A percentile compares a stretch with the other conserved stretches of the same genome.
Evolutionary conservation across 2,797 vertebrate genomes (phyloP).

Genomic region (Podargus strigoides): DNA sequence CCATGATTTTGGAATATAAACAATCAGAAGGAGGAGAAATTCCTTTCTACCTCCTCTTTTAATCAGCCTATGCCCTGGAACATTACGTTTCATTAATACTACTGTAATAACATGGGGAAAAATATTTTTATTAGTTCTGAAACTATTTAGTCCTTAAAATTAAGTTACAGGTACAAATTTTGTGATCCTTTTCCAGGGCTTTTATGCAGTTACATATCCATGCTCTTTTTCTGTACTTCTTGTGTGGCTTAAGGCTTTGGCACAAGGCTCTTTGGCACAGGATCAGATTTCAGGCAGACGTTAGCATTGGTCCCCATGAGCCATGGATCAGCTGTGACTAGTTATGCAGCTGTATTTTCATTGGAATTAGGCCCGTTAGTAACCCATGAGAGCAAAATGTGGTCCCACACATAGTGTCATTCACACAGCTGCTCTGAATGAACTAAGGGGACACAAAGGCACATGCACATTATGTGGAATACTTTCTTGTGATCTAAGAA

Average conservation of each 20-base stretch:
- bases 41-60: background rate
- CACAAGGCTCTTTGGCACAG: background rate
- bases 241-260: background rate
- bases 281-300: background rate
- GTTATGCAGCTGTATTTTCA: background rate
- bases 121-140: background rate
- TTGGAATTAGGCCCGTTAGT: background rate
- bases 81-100: background rate
- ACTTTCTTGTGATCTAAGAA: background rate
- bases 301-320: background rate
- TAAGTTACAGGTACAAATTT: background rate
- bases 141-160: background rate
- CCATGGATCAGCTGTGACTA: background rate
- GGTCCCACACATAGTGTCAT: background rate
- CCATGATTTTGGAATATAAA: background rate
- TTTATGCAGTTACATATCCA: background rate
- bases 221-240: background rate
- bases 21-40: background rate
- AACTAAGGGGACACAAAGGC: background rate
- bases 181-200: background rate
- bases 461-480: fast-evolving
- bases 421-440: background rate
- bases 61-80: background rate
- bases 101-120: background rate
- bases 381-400: background rate